Percentiles rank a stretch among this genome's conserved stretches.
These are phyloP conservation scores for Apotomis turbidana DNA, from an alignment of 2,888 invertebrate genomes.

Conservation along the genomic window DNA sequence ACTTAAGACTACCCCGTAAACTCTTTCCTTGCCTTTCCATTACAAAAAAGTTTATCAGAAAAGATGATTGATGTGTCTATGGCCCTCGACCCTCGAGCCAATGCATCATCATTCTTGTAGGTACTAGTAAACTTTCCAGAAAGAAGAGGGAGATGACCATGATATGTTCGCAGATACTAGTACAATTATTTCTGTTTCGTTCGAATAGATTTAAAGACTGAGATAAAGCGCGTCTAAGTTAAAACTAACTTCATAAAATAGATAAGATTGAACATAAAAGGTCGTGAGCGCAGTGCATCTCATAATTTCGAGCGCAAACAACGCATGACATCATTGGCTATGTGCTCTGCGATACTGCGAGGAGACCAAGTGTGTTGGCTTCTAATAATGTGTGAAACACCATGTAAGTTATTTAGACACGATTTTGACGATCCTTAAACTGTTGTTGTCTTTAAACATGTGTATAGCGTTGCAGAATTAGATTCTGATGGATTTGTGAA, in stretches of 20 bases:
- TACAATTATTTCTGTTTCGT: background rate
- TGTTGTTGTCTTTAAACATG: background rate
- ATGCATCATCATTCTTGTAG: no score
- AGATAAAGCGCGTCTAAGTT: background rate
- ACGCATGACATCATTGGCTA: slow-evolving; percentile 35
- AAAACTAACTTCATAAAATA: background rate
- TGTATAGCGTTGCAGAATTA: background rate
- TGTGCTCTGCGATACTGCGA: slow-evolving; percentile 1
- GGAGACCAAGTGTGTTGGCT: slow-evolving; percentile 1
- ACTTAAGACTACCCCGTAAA: no score
- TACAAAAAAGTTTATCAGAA: no score
- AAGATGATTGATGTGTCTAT: no score
- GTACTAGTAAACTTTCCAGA: no score
- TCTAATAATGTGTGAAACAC: slow-evolving; percentile 24
- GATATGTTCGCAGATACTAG: no score
- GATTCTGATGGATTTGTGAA: no score
- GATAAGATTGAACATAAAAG: slow-evolving; percentile 30
- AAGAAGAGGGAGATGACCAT: no score
- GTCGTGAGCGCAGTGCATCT: slow-evolving; percentile 29
- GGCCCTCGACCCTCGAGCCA: no score
- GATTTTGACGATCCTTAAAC: background rate
- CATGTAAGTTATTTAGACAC: slow-evolving; percentile 11
- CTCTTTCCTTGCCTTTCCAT: no score
- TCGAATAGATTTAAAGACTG: background rate
- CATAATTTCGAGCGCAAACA: slow-evolving; percentile 34